Base-by-base conservation (phyloP, 2,113 vertebrate species). In the Vulpes ferrilata region DNA sequence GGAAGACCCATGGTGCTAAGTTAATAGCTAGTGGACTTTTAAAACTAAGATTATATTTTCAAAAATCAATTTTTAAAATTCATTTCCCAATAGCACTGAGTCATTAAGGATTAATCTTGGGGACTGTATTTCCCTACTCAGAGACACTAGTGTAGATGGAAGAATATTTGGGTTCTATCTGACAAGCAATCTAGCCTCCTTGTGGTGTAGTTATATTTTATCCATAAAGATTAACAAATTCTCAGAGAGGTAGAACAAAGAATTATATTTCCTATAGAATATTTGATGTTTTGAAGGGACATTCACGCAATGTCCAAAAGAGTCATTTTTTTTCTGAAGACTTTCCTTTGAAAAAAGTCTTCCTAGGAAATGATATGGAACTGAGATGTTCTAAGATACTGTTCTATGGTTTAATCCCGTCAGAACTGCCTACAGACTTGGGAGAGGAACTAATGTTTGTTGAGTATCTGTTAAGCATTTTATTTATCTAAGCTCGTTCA, bases 1-100 rank as follows among this genome's bases (percentile, higher is more conserved):
- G 79, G 53, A 17, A 6, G n/a, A n/a, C 1, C 25, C 15, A 3
- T 25, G 67, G 20, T 0, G 11, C 65, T 79, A 57, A 35, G 35
- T 84, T 83, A 79, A 82, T 12, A 89, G 27, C 35, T 51, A 79
- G 22, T 8, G 30, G 59, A 71, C 20, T 81, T 94, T 84, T 16
- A 79, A 91, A 93, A 88, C 93, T 62, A 83, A 64, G 43, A 81
- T 27, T 32, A 2, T 23, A 25, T 79, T 74, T 94, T 95, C 27
- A 73, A 88, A 93, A 93, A 95, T 81, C 32, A 59, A n/a, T 53
- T 59, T 93, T 57, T 48, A 27, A 17, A 57, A 57, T 62, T 35
- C 3, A 15, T 57, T 4, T 48, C 22, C 60, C 17, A 13, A 20
- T 74, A 81, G 60, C 17, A 32, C 4, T 25, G 64, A 38, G 19